Percentiles rank a stretch among this genome's conserved stretches.
These are phyloP conservation scores for Ips nitidus DNA, from an alignment of 1,140 invertebrate species.

Conservation along the genomic window DNA sequence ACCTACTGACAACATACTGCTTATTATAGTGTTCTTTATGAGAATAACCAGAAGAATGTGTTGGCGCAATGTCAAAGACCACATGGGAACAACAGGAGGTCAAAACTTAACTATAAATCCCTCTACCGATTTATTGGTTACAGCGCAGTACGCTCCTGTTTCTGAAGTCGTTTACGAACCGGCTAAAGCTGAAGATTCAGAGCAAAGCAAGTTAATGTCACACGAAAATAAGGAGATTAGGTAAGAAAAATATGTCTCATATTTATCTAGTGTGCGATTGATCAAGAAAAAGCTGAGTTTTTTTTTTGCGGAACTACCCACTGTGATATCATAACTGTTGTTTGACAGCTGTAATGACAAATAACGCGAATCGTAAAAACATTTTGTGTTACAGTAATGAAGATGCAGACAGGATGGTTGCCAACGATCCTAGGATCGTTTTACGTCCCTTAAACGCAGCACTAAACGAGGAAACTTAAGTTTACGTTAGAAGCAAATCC, in stretches of 20 bases:
- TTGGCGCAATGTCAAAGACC: constrained; percentile 45
- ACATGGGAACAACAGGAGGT: constrained; percentile 44
- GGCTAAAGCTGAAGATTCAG: constrained; percentile 61
- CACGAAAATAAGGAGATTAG: constrained; percentile 62
- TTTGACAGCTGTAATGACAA: too few species aligned
- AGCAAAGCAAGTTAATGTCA: constrained; percentile 67
- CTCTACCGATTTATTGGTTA: constrained; percentile 69
- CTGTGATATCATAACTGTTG: too few species aligned
- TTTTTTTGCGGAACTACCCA: not conserved
- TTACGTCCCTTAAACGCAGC: constrained; percentile 58
- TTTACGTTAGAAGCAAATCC: not conserved
- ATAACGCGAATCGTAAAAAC: too few species aligned
- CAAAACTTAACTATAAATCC: constrained; percentile 58
- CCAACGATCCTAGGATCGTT: constrained; percentile 65
- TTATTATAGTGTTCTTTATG: constrained; percentile 43
- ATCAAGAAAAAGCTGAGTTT: not conserved
- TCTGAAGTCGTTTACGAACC: constrained; percentile 64
- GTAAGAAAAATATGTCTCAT: constrained; percentile 32
- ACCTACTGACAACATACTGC: not conserved
- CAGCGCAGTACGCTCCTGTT: constrained; percentile 68
- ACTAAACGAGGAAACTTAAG: constrained; percentile 56
- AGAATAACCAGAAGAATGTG: constrained; percentile 45
- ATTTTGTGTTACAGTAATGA: constrained; percentile 57
- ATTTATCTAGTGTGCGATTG: not conserved
- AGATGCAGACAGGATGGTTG: constrained; percentile 68